Percentiles rank a stretch among this genome's conserved stretches.
Evolutionary conservation across 2,797 vertebrate genomes (phyloP).

Genomic region (Tokudaia tokunoshimensis): DNA sequence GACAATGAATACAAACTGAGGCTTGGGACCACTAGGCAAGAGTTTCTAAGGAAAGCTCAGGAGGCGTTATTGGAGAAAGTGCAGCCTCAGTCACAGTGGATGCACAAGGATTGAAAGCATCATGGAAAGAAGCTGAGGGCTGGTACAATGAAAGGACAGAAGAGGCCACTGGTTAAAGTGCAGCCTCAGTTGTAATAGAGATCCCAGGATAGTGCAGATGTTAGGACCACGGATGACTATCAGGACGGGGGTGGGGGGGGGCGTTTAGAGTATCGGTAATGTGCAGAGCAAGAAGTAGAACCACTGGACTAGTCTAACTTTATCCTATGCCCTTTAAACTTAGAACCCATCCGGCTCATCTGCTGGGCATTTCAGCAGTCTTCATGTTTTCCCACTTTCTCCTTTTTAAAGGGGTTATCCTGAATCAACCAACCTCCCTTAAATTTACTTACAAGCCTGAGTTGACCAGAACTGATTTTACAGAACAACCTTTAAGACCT

Average conservation of each 20-base stretch:
- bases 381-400: not conserved
- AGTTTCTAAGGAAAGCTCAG: not conserved
- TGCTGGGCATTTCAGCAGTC: not conserved
- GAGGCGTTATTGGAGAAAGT: not conserved
- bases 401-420: not conserved
- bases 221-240: not conserved
- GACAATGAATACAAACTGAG: not conserved
- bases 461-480: not conserved
- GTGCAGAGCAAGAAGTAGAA: not conserved
- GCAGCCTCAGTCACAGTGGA: not conserved
- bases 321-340: not conserved
- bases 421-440: not conserved
- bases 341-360: not conserved
- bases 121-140: not conserved
- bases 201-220: not conserved
- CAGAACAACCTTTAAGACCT: conserved; percentile 2
- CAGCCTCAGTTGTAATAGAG: not conserved
- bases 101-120: not conserved
- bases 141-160: not conserved
- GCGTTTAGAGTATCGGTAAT: not conserved
- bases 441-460: not conserved
- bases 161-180: not conserved
- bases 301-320: not conserved
- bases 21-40: not conserved
- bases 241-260: not conserved